Conservation (phyloP, 2,888 invertebrate genomes). For the Trichopoda pennipes region DNA sequence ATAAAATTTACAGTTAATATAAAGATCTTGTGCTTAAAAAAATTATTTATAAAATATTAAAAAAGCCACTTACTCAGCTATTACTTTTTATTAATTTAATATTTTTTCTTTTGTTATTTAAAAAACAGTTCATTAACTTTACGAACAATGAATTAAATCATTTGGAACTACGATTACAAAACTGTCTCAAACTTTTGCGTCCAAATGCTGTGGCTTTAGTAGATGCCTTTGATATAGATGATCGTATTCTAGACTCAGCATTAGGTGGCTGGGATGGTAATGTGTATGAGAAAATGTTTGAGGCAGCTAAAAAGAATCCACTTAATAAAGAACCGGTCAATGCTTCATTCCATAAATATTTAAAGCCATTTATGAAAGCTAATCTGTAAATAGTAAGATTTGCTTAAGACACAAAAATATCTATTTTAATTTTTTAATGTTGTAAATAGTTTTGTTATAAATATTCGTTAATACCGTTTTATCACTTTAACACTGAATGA, state of each 20-base stretch:
- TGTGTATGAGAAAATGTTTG: slow-evolving; percentile 91
- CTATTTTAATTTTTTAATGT: slow-evolving; percentile 17
- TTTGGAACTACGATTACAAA: slow-evolving; percentile 87
- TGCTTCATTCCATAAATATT: slow-evolving; percentile 83
- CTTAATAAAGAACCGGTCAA: slow-evolving; percentile 91
- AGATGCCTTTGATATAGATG: slow-evolving; percentile 94
- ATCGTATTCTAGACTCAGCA: slow-evolving; percentile 89
- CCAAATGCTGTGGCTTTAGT: slow-evolving; percentile 95
- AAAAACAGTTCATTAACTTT: slow-evolving; percentile 76
- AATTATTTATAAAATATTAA: no score
- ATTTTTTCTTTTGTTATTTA: slow-evolving; percentile 7
- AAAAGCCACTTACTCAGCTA: no score
- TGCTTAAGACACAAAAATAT: not conserved
- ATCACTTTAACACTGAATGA: no score
- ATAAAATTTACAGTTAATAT: no score
- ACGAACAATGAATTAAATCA: slow-evolving; percentile 78
- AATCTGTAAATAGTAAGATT: slow-evolving; percentile 77
- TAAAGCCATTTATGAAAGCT: slow-evolving; percentile 86
- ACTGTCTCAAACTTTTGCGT: slow-evolving; percentile 87
- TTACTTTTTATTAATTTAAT: not conserved
- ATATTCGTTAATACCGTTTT: no score
- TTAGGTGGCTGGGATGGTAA: slow-evolving; percentile 92
- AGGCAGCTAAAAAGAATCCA: slow-evolving; percentile 91
- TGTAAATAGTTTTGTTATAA: slow-evolving; percentile 10
- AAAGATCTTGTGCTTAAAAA: no score